A percentile compares a stretch with the other conserved stretches of the same genome.
Evolutionary conservation across 2,113 vertebrate species (phyloP).

Genomic region (Corapipo altera): DNA sequence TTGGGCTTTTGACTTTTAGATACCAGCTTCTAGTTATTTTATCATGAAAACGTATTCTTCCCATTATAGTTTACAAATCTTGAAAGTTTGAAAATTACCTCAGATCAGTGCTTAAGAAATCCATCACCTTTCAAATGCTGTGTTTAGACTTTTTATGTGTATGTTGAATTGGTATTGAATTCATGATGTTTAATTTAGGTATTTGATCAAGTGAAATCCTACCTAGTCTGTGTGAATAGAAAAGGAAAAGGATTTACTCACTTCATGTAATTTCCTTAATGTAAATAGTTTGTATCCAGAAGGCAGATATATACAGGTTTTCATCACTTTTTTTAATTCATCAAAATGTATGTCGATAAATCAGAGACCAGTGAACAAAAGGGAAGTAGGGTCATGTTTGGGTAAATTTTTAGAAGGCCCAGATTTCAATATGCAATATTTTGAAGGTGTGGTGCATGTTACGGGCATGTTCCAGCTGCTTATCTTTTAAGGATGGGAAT

Average conservation of each 20-base stretch:
- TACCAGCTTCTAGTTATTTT: neutral
- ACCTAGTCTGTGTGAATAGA: neutral
- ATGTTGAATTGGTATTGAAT: neutral
- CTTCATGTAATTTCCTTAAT: neutral
- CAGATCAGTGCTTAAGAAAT: neutral
- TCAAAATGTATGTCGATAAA: neutral
- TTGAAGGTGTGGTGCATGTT: neutral
- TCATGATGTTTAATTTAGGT: neutral
- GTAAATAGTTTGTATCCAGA: neutral
- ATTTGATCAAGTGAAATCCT: neutral
- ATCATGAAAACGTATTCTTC: neutral
- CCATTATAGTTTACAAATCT: neutral
- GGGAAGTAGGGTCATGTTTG: neutral
- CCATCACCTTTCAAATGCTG: neutral
- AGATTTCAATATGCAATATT: neutral
- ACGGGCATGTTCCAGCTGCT: neutral
- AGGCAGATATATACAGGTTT: neutral
- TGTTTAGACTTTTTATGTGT: neutral
- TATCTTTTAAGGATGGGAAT: neutral
- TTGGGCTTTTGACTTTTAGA: neutral
- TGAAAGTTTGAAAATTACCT: neutral
- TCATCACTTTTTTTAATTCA: neutral
- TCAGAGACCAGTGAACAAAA: neutral
- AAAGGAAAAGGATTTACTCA: neutral
- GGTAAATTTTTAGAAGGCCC: neutral